Evolutionary conservation across 92 coral and sea anemone genomes (phyloP).

Genomic region (Plumapathes pennacea): DNA sequence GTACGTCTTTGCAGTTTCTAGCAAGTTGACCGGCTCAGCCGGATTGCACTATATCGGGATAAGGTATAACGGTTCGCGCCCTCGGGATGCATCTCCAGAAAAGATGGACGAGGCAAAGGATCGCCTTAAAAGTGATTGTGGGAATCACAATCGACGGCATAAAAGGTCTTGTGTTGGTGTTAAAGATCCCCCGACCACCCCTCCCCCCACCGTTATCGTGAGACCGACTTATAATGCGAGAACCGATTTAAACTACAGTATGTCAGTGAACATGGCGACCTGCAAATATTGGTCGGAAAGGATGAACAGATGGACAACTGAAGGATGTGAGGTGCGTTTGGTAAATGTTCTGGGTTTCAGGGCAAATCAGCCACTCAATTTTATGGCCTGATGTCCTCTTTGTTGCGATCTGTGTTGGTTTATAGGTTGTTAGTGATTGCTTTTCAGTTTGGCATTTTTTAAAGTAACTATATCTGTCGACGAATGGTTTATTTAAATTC

Average conservation of each 20-base stretch:
- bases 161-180: slow-evolving; percentile 73
- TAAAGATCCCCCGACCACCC: slow-evolving; percentile 78
- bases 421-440: too few relatives aligned
- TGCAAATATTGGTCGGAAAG: slow-evolving; percentile 78
- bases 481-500: too few relatives aligned
- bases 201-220: slow-evolving; percentile 55
- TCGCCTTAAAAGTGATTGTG: slow-evolving; percentile 49
- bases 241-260: slow-evolving; percentile 72
- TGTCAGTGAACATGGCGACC: slow-evolving; percentile 46
- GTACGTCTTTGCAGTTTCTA: slow-evolving; percentile 41
- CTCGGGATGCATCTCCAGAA: too few relatives aligned
- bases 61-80: slow-evolving; percentile 8
- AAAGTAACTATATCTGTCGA: too few relatives aligned
- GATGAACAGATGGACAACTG: slow-evolving; percentile 61
- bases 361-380: neutral
- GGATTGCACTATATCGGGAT: slow-evolving; percentile 70
- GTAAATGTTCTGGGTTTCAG: neutral
- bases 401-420: too few relatives aligned
- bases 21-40: slow-evolving; percentile 53
- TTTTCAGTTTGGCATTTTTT: too few relatives aligned
- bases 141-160: slow-evolving; percentile 36
- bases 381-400: neutral
- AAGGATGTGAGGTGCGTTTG: slow-evolving; percentile 66
- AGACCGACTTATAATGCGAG: slow-evolving; percentile 49
- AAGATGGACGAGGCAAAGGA: neutral